Evolutionary conservation across 1,140 invertebrate genomes (phyloP), one percentile per base, ranked within the genome.

Genomic region (Ips nitidus): DNA sequence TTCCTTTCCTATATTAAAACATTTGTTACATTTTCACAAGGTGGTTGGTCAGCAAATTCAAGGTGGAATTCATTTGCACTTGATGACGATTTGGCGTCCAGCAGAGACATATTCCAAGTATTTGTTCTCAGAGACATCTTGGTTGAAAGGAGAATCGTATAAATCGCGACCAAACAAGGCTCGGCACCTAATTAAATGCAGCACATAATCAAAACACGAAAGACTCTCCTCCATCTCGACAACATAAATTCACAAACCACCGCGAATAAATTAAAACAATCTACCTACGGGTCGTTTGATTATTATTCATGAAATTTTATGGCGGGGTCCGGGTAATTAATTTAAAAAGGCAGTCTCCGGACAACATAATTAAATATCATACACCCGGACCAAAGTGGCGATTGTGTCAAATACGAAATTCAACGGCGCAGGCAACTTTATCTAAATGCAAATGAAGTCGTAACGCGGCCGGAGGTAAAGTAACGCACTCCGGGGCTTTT

Each of bases 281-380:
- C 64, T 66, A 66, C 64, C 64, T 66, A 57, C 53, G 42, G 56
- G 6, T 38, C 45, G 52, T 68, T 63, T 61, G 37, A 50, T 50
- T 63, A 63, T 68, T 68, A 68, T 68, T 68, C 66, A 68, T 68
- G 57, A 52, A 61, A 52, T 60, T 68, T 61, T 59, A 52, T 38
- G 56, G 66, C 47, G 40, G 43, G 53, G 43, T 41, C 41, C 45
- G 56, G 41, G 58, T 60, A 68, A 68, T 68, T 68, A 68, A 68
- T 68, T 68, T 68, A 60, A 68, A 68, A 68, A 68, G 66, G 45
- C 56, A 59, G 39, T 8, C 66, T 37, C 66, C 36, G 66, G 56
- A 68, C 66, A 68, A 68, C 66, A 59, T 68, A 68, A 68, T 68
- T 68, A 68, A 68, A 68, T 68, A 68, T 68, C 56, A 61, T 61